Percentiles rank a stretch among this genome's conserved stretches.
Conservation (phyloP, 2,113 vertebrate species). For the Crotophaga sulcirostris region DNA sequence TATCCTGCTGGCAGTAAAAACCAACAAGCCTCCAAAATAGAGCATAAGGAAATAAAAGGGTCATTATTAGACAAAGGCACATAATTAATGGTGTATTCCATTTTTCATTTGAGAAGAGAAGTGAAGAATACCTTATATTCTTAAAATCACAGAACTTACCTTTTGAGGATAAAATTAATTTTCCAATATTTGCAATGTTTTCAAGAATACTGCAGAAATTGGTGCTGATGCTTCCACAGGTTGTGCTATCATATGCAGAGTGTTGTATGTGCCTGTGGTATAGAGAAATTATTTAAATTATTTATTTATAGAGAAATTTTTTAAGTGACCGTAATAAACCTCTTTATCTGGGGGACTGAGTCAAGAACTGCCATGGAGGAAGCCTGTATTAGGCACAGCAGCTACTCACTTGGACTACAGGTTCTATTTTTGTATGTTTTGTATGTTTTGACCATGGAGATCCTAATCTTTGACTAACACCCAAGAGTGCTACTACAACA, state of each 20-base stretch:
- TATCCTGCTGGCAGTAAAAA: neutral
- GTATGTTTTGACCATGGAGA: neutral
- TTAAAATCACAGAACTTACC: neutral
- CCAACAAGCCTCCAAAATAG: neutral
- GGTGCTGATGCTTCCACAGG: neutral
- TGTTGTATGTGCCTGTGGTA: neutral
- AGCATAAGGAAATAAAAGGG: neutral
- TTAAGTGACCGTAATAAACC: neutral
- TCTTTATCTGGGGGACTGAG: neutral
- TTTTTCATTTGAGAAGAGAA: neutral
- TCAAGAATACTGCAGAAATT: neutral
- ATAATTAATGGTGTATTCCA: neutral
- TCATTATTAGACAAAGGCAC: accelerated
- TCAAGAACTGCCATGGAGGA: neutral
- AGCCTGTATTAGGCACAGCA: neutral
- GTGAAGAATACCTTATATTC: neutral
- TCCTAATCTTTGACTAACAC: neutral
- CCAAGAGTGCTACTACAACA: neutral
- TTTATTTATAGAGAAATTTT: too few relatives aligned
- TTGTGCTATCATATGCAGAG: neutral
- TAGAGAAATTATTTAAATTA: neutral
- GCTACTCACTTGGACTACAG: neutral
- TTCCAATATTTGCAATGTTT: neutral
- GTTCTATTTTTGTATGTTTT: neutral
- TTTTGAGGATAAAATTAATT: neutral